A percentile compares a stretch with the other conserved stretches of the same genome.
phyloP scores from a whole-genome alignment of 2,113 vertebrate species.

The Tragulus kanchil region DNA sequence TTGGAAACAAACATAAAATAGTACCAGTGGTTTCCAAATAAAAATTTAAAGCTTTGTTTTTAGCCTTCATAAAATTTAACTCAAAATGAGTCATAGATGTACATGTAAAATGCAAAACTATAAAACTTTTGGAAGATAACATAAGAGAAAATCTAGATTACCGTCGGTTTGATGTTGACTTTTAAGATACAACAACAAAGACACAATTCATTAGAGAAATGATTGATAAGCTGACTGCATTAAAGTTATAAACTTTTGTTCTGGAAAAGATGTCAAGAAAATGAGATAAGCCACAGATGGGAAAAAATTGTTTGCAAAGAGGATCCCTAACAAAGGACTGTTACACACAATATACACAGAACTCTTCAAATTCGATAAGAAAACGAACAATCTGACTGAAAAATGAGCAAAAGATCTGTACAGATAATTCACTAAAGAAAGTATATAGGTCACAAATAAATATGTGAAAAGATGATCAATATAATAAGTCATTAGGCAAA shows the following conservation, averaged over 20 bases:
- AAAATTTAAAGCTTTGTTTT: neutral
- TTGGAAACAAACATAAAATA: constrained; percentile 26
- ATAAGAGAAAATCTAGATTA: neutral
- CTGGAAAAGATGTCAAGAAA: neutral
- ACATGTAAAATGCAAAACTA: neutral
- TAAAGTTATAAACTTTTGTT: constrained; percentile 20
- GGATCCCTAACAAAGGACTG: neutral
- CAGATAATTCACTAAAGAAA: neutral
- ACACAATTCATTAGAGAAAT: neutral
- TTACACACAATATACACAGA: neutral
- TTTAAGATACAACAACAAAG: neutral
- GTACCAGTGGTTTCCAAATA: neutral
- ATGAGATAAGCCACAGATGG: neutral
- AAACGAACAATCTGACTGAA: neutral
- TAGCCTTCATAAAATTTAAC: neutral
- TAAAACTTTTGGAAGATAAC: neutral
- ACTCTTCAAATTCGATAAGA: neutral
- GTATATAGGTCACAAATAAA: neutral
- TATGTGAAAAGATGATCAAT: neutral
- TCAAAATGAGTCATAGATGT: neutral
- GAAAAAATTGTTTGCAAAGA: neutral
- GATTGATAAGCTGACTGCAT: neutral
- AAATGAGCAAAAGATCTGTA: neutral
- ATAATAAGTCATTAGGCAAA: neutral
- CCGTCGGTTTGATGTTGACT: neutral